Conservation (phyloP, 2,888 invertebrate genomes). For the Drosophila tanythrix region DNA sequence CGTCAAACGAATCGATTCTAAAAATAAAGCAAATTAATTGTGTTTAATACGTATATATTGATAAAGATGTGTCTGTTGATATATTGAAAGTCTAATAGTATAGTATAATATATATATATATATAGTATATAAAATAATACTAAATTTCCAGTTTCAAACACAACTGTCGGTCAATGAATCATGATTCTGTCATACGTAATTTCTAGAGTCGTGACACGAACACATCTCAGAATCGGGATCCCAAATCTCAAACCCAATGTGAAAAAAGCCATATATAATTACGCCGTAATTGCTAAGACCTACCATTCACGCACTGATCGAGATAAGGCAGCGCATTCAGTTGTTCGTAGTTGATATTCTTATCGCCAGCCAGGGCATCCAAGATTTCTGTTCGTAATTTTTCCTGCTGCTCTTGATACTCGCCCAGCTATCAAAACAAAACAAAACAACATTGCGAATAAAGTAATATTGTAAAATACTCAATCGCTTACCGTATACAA, state of each 20-base stretch:
- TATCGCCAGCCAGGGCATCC: conserved; percentile 39
- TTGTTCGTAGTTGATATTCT: conserved; percentile 70
- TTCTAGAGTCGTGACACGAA: background rate
- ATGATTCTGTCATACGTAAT: background rate
- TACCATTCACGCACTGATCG: conserved; percentile 82
- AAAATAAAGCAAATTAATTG: background rate
- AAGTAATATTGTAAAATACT: background rate
- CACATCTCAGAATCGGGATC: background rate
- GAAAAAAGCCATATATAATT: background rate
- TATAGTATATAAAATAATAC: background rate
- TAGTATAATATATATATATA: background rate
- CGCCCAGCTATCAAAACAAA: conserved; percentile 65
- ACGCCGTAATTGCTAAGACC: background rate
- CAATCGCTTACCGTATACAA: conserved; percentile 57
- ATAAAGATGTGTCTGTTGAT: background rate
- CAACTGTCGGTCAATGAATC: background rate
- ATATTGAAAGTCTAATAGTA: background rate
- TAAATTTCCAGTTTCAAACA: background rate
- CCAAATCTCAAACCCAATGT: background rate
- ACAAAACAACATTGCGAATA: background rate
- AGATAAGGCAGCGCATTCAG: conserved; percentile 77
- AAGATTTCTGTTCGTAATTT: conserved; percentile 77
- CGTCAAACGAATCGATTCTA: conserved; percentile 79
- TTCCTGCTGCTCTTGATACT: conserved; percentile 66
- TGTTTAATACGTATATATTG: background rate